These are phyloP conservation scores for Macrobrachium nipponense DNA, from an alignment of 1,140 invertebrate genomes.

Conservation along the genomic window DNA sequence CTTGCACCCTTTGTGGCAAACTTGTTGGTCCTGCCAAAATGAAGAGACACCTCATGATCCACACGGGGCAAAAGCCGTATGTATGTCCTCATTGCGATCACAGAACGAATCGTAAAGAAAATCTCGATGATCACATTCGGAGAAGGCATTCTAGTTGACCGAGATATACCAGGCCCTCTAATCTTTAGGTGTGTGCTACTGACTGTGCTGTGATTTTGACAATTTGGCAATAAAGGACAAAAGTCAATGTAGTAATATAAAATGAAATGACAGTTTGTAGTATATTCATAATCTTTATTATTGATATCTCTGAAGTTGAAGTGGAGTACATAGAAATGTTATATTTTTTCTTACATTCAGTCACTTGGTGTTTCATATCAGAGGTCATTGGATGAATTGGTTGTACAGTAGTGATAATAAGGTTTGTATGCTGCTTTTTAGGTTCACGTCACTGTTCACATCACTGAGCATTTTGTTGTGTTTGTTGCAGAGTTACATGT, in stretches of 20 bases:
- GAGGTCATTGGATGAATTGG: neutral
- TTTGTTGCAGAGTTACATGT: constrained; percentile 53
- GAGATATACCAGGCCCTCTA: neutral
- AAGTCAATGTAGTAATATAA: no score
- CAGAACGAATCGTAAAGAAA: constrained; percentile 54
- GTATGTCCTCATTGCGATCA: constrained; percentile 53
- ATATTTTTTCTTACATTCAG: no score
- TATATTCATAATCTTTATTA: no score
- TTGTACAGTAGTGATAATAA: neutral
- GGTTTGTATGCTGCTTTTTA: neutral
- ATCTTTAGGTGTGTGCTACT: no score
- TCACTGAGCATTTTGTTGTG: constrained; percentile 41
- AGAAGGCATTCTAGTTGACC: constrained; percentile 35
- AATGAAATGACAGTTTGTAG: no score
- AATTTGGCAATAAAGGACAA: neutral
- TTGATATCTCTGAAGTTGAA: no score
- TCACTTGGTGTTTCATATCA: no score
- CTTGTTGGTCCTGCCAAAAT: constrained; percentile 55
- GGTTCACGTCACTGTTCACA: neutral
- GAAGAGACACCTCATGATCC: constrained; percentile 56
- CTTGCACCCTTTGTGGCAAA: constrained; percentile 56
- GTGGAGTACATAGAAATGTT: no score
- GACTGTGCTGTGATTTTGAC: no score
- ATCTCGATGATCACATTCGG: constrained; percentile 52
- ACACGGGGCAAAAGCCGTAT: constrained; percentile 56